Conservation (phyloP, 2,888 invertebrate genomes). For the Keiferia lycopersicella region DNA sequence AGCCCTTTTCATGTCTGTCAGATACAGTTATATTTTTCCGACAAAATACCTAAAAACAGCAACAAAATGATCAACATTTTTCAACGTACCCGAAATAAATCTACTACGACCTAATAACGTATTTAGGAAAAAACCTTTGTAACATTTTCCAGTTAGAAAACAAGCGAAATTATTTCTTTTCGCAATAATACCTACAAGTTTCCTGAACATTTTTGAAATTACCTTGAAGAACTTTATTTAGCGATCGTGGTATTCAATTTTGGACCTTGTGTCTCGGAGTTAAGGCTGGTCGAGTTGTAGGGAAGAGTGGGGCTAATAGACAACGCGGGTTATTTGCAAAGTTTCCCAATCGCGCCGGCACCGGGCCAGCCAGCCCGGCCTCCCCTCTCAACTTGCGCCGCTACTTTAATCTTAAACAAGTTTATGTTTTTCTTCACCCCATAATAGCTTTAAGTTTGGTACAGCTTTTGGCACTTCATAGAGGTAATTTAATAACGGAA, state of each 20-base stretch:
- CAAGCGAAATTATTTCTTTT: background rate
- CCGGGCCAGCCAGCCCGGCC: slow-evolving; percentile 22
- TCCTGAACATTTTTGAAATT: slow-evolving; percentile 48
- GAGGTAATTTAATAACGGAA: slow-evolving; percentile 13
- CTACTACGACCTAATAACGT: background rate
- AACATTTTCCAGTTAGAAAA: background rate
- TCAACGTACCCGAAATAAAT: background rate
- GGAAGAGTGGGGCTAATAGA: slow-evolving; percentile 48
- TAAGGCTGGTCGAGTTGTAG: slow-evolving; percentile 26
- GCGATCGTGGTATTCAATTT: background rate
- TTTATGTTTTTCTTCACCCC: slow-evolving; percentile 21
- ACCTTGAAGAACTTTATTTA: slow-evolving; percentile 38
- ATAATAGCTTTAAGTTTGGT: slow-evolving; percentile 14
- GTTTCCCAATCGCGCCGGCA: slow-evolving; percentile 43
- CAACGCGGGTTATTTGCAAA: slow-evolving; percentile 57
- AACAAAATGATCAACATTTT: background rate
- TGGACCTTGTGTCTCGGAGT: slow-evolving; percentile 3
- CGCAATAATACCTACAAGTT: slow-evolving; percentile 33
- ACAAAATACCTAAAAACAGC: background rate
- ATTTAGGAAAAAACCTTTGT: background rate
- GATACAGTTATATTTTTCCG: slow-evolving; percentile 1
- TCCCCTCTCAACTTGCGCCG: background rate
- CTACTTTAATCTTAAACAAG: slow-evolving; percentile 20
- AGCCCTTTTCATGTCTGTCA: background rate
- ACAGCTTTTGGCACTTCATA: slow-evolving; percentile 13